Percentiles rank a stretch among this genome's conserved stretches.
Conservation (phyloP, 2,113 vertebrate species). For the Athene noctua region DNA sequence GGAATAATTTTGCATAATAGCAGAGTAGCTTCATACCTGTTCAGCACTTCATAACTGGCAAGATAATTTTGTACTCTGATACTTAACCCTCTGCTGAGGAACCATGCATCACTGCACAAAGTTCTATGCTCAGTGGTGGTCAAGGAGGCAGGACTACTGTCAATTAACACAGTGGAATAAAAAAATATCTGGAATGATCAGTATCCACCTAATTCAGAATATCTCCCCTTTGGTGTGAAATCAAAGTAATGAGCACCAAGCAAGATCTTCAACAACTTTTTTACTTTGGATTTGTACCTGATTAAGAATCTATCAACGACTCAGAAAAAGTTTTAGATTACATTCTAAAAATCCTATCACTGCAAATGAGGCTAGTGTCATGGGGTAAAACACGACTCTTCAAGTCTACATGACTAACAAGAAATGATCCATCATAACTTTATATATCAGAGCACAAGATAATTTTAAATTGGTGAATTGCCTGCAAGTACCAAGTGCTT, state of each 20-base stretch:
- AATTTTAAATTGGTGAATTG: neutral
- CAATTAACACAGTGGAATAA: neutral
- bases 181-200: neutral
- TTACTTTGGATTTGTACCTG: neutral
- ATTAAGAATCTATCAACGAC: neutral
- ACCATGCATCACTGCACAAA: neutral
- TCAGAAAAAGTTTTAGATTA: neutral
- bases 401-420: neutral
- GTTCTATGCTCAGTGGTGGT: neutral
- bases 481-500: neutral
- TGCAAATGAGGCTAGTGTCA: neutral
- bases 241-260: neutral
- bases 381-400: neutral
- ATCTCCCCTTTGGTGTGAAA: neutral
- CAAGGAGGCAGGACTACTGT: neutral
- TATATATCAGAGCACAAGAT: neutral
- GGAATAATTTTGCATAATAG: constrained; percentile 10
- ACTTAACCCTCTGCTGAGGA: neutral
- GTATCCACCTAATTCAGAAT: neutral
- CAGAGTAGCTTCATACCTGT: neutral
- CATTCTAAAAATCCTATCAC: neutral
- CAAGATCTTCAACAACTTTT: neutral
- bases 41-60: neutral
- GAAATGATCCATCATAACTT: neutral
- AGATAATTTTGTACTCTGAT: neutral